These are phyloP conservation scores for Acomys russatus DNA, from an alignment of 2,797 vertebrate species.

Conservation along the genomic window DNA sequence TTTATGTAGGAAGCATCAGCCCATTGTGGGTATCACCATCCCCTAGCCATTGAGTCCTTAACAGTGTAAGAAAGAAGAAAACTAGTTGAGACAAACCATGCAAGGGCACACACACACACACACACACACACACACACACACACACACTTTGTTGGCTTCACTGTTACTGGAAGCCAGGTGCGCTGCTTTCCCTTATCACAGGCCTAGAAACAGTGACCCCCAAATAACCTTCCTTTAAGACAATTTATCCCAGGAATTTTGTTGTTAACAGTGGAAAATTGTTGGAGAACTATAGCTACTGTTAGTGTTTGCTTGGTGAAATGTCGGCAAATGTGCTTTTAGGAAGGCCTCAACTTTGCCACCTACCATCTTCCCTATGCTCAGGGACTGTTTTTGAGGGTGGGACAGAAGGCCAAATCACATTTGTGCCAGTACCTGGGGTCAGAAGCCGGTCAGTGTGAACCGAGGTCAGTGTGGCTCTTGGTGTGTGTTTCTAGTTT, in stretches of 20 bases:
- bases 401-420: background rate
- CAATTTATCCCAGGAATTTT: background rate
- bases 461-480: background rate
- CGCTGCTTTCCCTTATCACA: background rate
- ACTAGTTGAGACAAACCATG: background rate
- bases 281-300: background rate
- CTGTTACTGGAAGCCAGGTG: background rate
- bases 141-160: background rate
- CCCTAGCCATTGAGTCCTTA: background rate
- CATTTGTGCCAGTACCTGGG: background rate
- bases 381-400: background rate
- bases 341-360: background rate
- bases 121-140: too few relatives aligned
- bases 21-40: background rate
- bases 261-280: background rate
- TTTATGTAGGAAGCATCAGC: background rate
- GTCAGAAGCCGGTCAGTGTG: background rate
- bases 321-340: background rate
- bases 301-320: constrained; percentile 3
- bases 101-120: background rate
- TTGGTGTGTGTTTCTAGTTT: background rate
- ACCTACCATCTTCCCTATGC: background rate
- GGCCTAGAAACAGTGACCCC: background rate
- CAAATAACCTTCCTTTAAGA: background rate
- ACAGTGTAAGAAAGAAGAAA: background rate